Percentiles rank a stretch among this genome's conserved stretches.
Conservation (phyloP, 2,113 vertebrate species). For the Rhinoptilus africanus region DNA sequence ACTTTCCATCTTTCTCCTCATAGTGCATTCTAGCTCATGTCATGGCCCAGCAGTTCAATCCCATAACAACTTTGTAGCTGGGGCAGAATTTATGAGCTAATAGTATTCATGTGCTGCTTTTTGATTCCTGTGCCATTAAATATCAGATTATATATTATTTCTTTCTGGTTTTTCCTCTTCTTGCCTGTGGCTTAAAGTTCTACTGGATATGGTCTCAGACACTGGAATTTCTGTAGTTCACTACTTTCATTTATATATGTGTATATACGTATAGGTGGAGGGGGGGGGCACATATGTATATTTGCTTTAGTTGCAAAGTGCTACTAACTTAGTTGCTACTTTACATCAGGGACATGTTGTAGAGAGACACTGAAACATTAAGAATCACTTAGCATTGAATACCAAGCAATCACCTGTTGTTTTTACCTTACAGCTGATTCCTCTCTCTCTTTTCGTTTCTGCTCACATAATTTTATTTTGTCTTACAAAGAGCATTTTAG, state of each 20-base stretch:
- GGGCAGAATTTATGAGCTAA: not conserved
- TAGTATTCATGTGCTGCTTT: not conserved
- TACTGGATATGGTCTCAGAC: not conserved
- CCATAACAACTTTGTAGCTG: not conserved
- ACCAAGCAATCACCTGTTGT: not conserved
- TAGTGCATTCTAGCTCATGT: not conserved
- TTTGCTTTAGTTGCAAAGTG: not conserved
- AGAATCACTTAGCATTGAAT: not conserved
- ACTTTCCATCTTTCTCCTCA: not conserved
- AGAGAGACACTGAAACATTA: not conserved
- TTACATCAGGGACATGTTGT: not conserved
- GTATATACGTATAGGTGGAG: rapidly evolving
- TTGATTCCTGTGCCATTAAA: not conserved
- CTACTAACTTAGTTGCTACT: no score
- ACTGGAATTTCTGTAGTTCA: not conserved
- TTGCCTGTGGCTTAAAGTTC: not conserved
- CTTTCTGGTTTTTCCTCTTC: not conserved
- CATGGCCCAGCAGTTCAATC: not conserved
- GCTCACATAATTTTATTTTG: not conserved
- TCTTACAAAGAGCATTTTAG: not conserved
- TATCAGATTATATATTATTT: not conserved
- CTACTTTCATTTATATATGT: not conserved
- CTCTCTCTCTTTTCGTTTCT: not conserved
- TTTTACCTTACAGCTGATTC: not conserved
- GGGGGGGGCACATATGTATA: not conserved